Base-by-base conservation (phyloP, 2,797 vertebrate species). In the Avahi laniger region DNA sequence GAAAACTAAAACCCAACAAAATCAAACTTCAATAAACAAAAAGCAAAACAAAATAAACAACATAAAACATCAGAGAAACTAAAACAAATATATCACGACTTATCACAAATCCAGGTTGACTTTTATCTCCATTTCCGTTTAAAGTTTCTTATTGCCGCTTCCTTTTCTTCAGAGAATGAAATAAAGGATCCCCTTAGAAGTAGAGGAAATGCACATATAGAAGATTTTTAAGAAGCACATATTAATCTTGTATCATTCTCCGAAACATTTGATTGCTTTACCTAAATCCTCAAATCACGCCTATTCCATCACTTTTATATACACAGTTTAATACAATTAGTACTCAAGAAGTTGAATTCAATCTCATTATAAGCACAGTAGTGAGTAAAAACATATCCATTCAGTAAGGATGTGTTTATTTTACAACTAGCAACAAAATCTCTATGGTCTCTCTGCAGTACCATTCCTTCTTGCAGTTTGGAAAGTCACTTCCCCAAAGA, bases 241-340 rank as follows among this genome's bases (percentile, higher is more conserved):
- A 92, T 89, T 97, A 95, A 93, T 95, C 76, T 94, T 30, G 1
- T 73, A 63, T 89, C 30, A 84, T 88, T 94, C 67, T 76, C 17
- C 24, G 33, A 78, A 94, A 96, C 28, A 20, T 95, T 94, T 33
- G 8, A 78, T 97, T 89, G 54, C n/a, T 93, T 95, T 90, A 10
- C 8, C 63, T 94, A 92, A 92, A 96, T 97, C 41, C 93, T 84
- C 7, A 69, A 94, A 93, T 92, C 54, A 78, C 14, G 28, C 11
- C 3, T 35, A 89, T 95, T 85, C 81, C 41, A 89, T 97, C 14
- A 79, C 84, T 97, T 97, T 96, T 91, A 43, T 94, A 63, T 91
- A n/a, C 82, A 88, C 1, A 57, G 24, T 94, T 90, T 87, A 88
- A 91, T 88, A 96, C 18, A 91, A 96, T 86, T 65, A 86, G 59